Evolutionary conservation across 1,140 invertebrate species (phyloP).

Genomic region (Ptiloglossa arizonensis): DNA sequence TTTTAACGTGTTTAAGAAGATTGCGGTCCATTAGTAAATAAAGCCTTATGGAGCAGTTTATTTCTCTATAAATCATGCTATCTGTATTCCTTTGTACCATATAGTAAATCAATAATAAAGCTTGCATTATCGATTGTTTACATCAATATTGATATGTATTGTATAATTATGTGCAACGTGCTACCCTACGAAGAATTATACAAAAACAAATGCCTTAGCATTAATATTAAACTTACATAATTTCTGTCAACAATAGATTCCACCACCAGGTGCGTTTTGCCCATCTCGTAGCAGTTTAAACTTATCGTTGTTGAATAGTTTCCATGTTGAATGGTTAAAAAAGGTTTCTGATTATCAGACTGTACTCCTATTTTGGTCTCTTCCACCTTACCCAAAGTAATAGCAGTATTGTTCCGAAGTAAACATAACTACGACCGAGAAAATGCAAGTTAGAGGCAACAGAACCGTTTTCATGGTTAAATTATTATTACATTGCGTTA

Average conservation of each 20-base stretch:
- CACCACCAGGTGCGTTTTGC: not conserved
- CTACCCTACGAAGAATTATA: too few relatives aligned
- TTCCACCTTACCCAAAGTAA: constrained; percentile 46
- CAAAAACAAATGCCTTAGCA: not conserved
- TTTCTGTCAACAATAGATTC: not conserved
- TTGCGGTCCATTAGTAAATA: too few relatives aligned
- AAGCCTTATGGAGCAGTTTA: too few relatives aligned
- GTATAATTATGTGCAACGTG: too few relatives aligned
- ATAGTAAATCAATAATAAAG: too few relatives aligned
- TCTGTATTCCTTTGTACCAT: too few relatives aligned
- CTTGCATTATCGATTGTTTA: too few relatives aligned
- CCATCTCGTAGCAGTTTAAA: constrained; percentile 37
- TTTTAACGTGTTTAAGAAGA: not conserved
- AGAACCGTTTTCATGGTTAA: not conserved
- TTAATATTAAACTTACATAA: constrained; percentile 34
- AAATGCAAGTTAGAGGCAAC: constrained; percentile 25
- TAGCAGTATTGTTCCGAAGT: not conserved
- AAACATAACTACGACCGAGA: constrained; percentile 21
- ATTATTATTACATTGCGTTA: not conserved
- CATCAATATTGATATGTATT: too few relatives aligned
- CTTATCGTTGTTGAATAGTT: constrained; percentile 29
- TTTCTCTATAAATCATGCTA: too few relatives aligned
- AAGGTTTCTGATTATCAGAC: not conserved
- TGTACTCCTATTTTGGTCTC: constrained; percentile 46
- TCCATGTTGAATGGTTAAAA: constrained; percentile 41